These are phyloP conservation scores for Chelmon rostratus DNA, from an alignment of 2,797 vertebrate species.

Conservation along the genomic window DNA sequence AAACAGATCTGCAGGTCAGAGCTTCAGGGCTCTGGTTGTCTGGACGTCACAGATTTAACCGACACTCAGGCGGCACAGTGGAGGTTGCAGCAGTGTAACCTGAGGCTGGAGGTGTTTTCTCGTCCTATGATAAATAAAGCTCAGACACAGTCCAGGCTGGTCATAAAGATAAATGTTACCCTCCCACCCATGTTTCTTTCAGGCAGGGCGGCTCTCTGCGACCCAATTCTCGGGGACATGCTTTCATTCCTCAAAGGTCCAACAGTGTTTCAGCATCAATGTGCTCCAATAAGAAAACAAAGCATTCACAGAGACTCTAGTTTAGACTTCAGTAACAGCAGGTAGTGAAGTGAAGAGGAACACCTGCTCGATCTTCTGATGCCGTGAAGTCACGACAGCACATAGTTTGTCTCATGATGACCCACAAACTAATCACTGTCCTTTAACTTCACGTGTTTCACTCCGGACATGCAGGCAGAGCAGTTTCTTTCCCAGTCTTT, in stretches of 20 bases:
- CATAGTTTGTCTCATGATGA: background rate
- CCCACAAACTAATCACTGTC: background rate
- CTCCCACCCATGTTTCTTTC: background rate
- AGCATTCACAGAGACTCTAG: background rate
- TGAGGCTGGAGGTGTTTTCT: background rate
- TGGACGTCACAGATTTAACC: background rate
- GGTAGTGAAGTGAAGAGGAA: background rate
- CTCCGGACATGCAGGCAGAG: background rate
- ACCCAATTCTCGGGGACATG: background rate
- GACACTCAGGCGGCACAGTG: background rate
- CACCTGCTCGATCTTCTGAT: background rate
- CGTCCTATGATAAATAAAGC: conserved; percentile 28
- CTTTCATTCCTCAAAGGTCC: background rate
- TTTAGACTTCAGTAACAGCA: background rate
- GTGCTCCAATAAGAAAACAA: background rate
- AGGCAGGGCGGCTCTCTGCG: background rate
- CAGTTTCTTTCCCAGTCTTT: background rate
- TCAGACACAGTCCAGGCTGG: background rate
- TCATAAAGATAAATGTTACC: conserved; percentile 18
- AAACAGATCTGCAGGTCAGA: background rate
- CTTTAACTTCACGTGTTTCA: background rate
- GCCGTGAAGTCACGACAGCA: background rate
- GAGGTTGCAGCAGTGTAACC: background rate
- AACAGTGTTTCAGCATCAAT: background rate
- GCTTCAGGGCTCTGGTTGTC: too few species aligned